Conservation (phyloP, 2,888 invertebrate genomes). For the Plagiodera versicolora region DNA sequence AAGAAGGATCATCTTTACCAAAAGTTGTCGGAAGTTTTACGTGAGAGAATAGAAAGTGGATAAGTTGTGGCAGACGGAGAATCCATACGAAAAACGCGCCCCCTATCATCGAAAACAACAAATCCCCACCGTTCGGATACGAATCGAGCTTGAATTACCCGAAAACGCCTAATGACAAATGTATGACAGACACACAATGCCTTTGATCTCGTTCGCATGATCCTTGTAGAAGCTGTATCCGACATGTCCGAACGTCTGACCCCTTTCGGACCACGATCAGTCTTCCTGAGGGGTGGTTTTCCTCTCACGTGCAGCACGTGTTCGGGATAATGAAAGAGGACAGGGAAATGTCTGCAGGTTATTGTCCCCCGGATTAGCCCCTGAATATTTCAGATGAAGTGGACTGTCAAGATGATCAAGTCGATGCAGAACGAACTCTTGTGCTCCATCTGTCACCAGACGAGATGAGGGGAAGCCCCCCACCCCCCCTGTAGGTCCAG, state of each 20-base stretch:
- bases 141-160: too few relatives aligned
- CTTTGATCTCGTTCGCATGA: background rate
- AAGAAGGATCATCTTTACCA: background rate
- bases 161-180: background rate
- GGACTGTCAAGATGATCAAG: too few relatives aligned
- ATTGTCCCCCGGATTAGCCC: background rate
- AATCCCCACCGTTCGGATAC: constrained; percentile 6
- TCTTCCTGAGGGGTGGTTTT: background rate
- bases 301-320: background rate
- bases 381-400: too few relatives aligned
- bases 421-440: too few relatives aligned
- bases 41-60: background rate
- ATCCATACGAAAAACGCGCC: too few relatives aligned
- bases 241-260: background rate
- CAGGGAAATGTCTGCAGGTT: background rate
- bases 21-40: background rate
- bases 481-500: background rate
- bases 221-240: background rate
- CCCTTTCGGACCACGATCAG: background rate
- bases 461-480: background rate
- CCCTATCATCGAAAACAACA: too few relatives aligned
- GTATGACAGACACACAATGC: background rate
- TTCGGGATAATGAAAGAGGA: background rate
- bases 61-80: background rate
- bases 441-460: too few relatives aligned